Base-by-base conservation (phyloP, 2,113 vertebrate species). In the Forbesichthys agassizii region DNA sequence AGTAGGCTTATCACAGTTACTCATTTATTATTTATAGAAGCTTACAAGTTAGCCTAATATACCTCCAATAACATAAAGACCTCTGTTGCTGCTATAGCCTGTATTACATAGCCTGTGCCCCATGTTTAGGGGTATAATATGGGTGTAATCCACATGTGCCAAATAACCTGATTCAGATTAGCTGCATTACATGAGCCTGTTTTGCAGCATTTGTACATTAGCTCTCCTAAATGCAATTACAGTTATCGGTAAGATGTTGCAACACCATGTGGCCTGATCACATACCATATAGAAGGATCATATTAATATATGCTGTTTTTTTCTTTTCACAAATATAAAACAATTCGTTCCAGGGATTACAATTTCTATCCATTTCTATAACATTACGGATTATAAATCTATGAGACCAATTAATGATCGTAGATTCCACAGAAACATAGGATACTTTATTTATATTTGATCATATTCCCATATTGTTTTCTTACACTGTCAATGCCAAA, bases 131-230 rank as follows among this genome's bases (percentile, higher is more conserved):
- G 27, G 27, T 27, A 9, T 2, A 47, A 10, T 9, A 56, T 9
- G 74, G 53, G 71, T 4, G 18, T 78, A 69, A 84, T n/a, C 4
- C 13, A 57, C 16, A 49, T 42, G 2, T 3, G n/a, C 52, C 54
- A 18, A 56, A 49, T 66, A 75, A 73, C 83, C 58, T 74, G 72
- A 83, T 16, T 78, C 9, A 48, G 78, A 76, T 80, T 76, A 78
- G 3, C 36, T 42, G 7, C 27, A 16, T 27, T 0, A 55, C 11
- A 18, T 74, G 69, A 78, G 78, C 83, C 80, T 73, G 66, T 82
- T 78, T 64, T 33, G 63, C 47, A 9, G 49, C 61, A 11, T 12
- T 14, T 20, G 3, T 48, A 12, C 65, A 48, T 56, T 27, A 27
- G 48, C 61, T 66, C 18, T 36, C 52, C 69, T 4, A n/a, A 9